A percentile compares a stretch with the other conserved stretches of the same genome.
Conservation (phyloP, 2,797 vertebrate genomes). For the Myotis pilosus region DNA sequence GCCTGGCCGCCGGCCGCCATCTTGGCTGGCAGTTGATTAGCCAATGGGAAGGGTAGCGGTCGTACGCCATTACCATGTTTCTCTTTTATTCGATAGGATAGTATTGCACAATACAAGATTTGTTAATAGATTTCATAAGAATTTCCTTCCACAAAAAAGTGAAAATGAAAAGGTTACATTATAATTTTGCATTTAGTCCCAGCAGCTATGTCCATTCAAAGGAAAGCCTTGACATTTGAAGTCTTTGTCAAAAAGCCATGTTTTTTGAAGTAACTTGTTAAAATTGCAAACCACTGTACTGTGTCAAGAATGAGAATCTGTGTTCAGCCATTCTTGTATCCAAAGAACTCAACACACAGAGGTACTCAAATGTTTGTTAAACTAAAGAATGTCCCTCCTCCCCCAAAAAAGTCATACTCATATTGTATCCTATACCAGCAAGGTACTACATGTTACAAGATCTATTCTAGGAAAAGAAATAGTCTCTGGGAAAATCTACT, state of each 20-base stretch:
- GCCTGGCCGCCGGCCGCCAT: no score
- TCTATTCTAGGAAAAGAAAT: slow-evolving; percentile 17
- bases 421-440: not conserved
- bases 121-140: not conserved
- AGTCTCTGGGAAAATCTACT: not conserved
- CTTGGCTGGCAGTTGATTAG: no score
- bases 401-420: not conserved
- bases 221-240: not conserved
- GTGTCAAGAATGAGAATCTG: not conserved
- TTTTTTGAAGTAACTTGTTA: slow-evolving; percentile 24
- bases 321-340: not conserved
- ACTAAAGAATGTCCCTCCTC: not conserved
- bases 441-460: slow-evolving; percentile 1
- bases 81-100: not conserved
- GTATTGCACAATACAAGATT: not conserved
- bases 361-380: not conserved
- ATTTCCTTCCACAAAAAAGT: not conserved
- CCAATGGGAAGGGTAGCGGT: no score
- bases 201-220: not conserved
- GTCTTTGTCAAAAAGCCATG: not conserved
- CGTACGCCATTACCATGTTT: no score
- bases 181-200: not conserved
- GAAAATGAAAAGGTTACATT: not conserved
- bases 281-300: not conserved
- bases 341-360: not conserved